Base-by-base conservation (phyloP, 2,797 vertebrate species). In the Denticeps clupeoides region DNA sequence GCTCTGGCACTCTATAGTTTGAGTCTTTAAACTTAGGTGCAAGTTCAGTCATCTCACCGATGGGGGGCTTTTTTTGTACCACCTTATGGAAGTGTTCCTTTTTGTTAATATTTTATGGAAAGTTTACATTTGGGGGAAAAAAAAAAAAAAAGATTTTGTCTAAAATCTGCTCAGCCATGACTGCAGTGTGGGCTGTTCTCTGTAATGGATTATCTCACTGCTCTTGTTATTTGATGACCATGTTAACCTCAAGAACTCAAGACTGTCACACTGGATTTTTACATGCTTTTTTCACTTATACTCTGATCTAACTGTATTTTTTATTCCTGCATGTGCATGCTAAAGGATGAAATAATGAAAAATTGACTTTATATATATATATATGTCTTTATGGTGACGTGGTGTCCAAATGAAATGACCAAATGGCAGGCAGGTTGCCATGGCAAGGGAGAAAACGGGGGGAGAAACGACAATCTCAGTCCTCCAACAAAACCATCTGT, bases 271-370 rank as follows among this genome's bases (percentile, higher is more conserved):
- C 72, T 81, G 71, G 75, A 79, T 79, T 82, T 83, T 73, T 80
- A 82, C 73, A 74, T 69, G 32, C 35, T 70, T 78, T 81, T 77
- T 78, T 69, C 69, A 74, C 62, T 70, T 60, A 63, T 62, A 51
- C 75, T 75, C 70, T 72, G 67, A 66, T 80, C 69, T 74, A 67
- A 73, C 63, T 80, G 78, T 75, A 68, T 81, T 81, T 85, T 75
- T 65, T 77, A 73, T 59, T 71, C 79, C 74, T 82, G 80, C 81
- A 82, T 84, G 80, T 83, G 82, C 81, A 85, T 86, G 82, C 69
- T 44, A 49, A 44, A 68, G 46, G 74, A 67, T 56, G 59, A 62
- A 56, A 58, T 50, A 45, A 55, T 60, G 57, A 53, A 48, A 50
- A 61, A 64, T 46, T 47, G 68, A 65, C 73, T 35, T 35, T 35